Conservation (phyloP, 2,888 invertebrate species). For the Clepsis dumicolana region DNA sequence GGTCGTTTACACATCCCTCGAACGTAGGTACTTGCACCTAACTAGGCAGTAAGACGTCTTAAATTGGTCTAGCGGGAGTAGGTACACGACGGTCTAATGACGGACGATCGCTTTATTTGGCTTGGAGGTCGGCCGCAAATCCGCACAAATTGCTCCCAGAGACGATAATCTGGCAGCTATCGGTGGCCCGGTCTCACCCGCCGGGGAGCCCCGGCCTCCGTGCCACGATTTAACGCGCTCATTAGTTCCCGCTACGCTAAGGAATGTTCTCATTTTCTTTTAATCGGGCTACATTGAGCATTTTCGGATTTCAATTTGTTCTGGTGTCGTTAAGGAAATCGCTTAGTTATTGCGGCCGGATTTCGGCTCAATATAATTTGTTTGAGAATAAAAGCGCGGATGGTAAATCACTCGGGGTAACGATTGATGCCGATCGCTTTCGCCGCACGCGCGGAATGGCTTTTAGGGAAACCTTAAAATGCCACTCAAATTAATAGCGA, state of each 20-base stretch:
- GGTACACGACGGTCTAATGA: constrained; percentile 58
- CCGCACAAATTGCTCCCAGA: constrained; percentile 76
- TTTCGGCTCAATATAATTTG: constrained; percentile 39
- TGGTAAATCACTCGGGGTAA: constrained; percentile 38
- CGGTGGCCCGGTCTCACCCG: constrained; percentile 55
- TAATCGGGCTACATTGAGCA: constrained; percentile 65
- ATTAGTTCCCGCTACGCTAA: constrained; percentile 66
- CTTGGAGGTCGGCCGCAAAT: constrained; percentile 71
- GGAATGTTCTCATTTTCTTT: constrained; percentile 73
- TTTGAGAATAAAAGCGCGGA: constrained; percentile 38
- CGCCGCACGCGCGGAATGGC: constrained; percentile 11
- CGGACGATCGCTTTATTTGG: constrained; percentile 64
- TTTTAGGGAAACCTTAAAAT: constrained; percentile 27
- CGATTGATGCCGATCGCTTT: constrained; percentile 41
- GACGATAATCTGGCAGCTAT: constrained; percentile 77
- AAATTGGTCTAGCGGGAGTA: constrained; percentile 54
- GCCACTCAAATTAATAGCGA: constrained; percentile 29
- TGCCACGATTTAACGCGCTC: constrained; percentile 56
- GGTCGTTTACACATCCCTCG: neutral
- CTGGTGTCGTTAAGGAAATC: constrained; percentile 56
- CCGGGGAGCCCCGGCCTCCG: constrained; percentile 44
- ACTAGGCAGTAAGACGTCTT: constrained; percentile 36
- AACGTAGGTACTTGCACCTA: constrained; percentile 22
- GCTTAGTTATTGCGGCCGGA: constrained; percentile 55
- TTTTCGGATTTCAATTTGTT: constrained; percentile 68